Conservation (phyloP, 2,888 invertebrate species). For the Pollenia labialis region DNA sequence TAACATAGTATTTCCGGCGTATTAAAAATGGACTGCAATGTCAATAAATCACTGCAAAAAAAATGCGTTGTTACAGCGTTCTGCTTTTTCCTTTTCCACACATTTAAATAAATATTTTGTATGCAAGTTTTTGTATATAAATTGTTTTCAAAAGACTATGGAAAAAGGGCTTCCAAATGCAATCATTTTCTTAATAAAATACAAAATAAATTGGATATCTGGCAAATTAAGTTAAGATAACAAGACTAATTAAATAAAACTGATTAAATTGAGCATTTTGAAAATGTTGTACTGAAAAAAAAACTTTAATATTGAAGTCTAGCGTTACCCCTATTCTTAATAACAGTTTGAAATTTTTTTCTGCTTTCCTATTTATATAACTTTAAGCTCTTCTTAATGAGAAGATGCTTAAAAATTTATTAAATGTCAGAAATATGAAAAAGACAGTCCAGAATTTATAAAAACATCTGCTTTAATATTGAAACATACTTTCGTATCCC, state of each 20-base stretch:
- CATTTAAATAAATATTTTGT: background rate
- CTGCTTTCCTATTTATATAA: background rate
- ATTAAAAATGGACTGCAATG: conserved; percentile 69
- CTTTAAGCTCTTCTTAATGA: conserved; percentile 82
- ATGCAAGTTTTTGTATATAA: conserved; percentile 20
- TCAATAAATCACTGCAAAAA: conserved; percentile 80
- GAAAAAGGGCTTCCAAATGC: background rate
- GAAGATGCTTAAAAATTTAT: conserved; percentile 75
- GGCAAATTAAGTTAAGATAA: too few species aligned
- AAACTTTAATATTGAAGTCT: too few species aligned
- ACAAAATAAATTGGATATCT: too few species aligned
- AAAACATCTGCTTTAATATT: too few species aligned
- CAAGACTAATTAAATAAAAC: too few species aligned
- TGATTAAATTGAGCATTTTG: too few species aligned
- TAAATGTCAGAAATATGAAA: conserved; percentile 72
- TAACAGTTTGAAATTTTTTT: too few species aligned
- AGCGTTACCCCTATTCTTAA: too few species aligned
- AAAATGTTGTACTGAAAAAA: too few species aligned
- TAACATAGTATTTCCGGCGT: conserved; percentile 75
- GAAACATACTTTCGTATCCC: too few species aligned
- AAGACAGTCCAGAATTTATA: background rate
- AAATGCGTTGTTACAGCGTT: conserved; percentile 38
- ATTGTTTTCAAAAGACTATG: background rate
- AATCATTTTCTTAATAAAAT: background rate
- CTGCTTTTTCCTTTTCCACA: background rate